Base-by-base conservation (phyloP, 2,888 invertebrate genomes). In the Embidobia sp. region DNA sequence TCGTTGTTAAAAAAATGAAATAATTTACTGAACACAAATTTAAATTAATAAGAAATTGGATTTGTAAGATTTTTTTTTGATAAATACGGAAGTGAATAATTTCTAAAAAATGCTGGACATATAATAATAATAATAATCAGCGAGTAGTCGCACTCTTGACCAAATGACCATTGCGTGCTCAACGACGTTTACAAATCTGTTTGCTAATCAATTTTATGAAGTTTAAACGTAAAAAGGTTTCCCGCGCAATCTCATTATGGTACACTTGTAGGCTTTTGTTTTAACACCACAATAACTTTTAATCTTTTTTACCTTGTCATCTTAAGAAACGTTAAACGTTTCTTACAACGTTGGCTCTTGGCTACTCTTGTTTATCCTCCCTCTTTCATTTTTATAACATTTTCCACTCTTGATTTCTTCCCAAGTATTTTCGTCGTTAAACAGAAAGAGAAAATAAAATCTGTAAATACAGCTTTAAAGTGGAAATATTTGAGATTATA, bases 221-320 rank as follows among this genome's bases (percentile, higher is more conserved):
- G 33, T 59, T 46, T 31, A 44, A 44, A 33, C 33, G 33, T 8
- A 26, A 33, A 46, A 59, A 59, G 59, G 59, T 63, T 63, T 63
- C 49, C 40, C 49, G 8, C 15, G 35, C 51, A 64, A 64, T 64
- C 64, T 42, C 33, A 26, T 67, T 55, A 67, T 22, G 4, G 46
- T 46, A 46, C 57, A 57, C 48, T 67, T 57, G 67, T 67, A 57
- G 44, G 37, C 48, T 46, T 67, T 67, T 66, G 66, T 66, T 44
- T 55, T 66, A 55, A 55, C 66, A 55, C 66, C 53, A 55, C 46
- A 66, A 44, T 55, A 55, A 51, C 35, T 18, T 55, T 48, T 69
- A 69, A 69, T 69, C 59, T 29, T 13, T 57, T 48, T 69, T 49
- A 48, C 67, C 55, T 33, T 67, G 66, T 66, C 46, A 44, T 46